Evolutionary conservation across 1,140 invertebrate species (phyloP).

Genomic region (Calephelis virginiensis): DNA sequence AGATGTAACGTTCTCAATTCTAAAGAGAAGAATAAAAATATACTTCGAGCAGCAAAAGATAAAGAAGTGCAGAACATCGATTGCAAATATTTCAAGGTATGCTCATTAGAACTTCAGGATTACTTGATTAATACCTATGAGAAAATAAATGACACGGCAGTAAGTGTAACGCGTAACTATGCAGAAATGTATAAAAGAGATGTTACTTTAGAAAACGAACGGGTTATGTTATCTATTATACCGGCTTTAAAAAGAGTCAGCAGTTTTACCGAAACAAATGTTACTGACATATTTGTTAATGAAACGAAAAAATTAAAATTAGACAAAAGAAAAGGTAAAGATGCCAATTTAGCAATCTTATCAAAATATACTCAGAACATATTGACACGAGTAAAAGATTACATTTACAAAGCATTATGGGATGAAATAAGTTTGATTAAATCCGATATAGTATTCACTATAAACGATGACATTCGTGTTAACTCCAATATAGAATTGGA

Average conservation of each 20-base stretch:
- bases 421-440: conserved; percentile 30
- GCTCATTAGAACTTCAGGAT: conserved; percentile 46
- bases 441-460: conserved; percentile 28
- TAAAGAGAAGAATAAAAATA: not conserved
- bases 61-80: conserved; percentile 9
- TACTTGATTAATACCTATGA: conserved; percentile 47
- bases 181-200: conserved; percentile 52
- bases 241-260: conserved; percentile 31
- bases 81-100: conserved; percentile 42
- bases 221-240: conserved; percentile 37
- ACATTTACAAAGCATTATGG: conserved; percentile 28
- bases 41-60: not conserved
- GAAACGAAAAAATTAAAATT: conserved; percentile 38
- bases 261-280: conserved; percentile 26
- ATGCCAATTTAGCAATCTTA: conserved; percentile 40
- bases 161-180: conserved; percentile 46
- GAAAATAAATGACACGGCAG: conserved; percentile 43
- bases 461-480: conserved; percentile 46
- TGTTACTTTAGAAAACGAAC: conserved; percentile 31
- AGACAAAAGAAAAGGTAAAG: conserved; percentile 36
- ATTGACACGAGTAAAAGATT: conserved; percentile 28
- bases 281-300: conserved; percentile 39
- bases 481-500: conserved; percentile 48
- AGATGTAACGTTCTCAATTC: not conserved
- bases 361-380: conserved; percentile 35